Base-by-base conservation (phyloP, 2,113 vertebrate genomes). In the Menura novaehollandiae region DNA sequence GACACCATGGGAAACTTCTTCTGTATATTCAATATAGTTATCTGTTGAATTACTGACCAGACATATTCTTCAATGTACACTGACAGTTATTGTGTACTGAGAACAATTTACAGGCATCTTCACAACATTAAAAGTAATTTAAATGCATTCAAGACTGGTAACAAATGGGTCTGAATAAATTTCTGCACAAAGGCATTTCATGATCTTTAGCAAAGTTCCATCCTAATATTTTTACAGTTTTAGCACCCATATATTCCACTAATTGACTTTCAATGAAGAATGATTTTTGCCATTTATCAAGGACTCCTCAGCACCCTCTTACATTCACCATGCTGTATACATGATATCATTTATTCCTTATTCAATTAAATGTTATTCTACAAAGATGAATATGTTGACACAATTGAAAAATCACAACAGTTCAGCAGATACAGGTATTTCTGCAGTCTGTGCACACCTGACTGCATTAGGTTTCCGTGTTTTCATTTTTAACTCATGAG, bases 401-500 rank as follows among this genome's bases (percentile, higher is more conserved):
- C 53, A 92, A 80, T 14, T 37, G 22, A 62, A 95, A 95, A 68
- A 95, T 53, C 81, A 53, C 69, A 92, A 87, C 35, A 66, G 52
- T 68, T 97, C 84, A 86, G 85, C 87, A 95, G 74, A 73, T 87
- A 78, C 2, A 3, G 10, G 3, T 18, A 82, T 83, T 71, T 88
- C 69, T 84, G 66, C 72, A 75, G 69, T n/a, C 66, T 82, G 72
- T 32, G 56, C 77, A 84, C 79, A 97, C 85, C 91, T 96, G 92
- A 92, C 63, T 97, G 67, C 95, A 97, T 96, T 95, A 97, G 94
- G 74, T 55, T 95, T 97, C 86, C 69, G 47, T 87, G 91, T 85
- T 98, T 96, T 96, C 76, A 87, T 95, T 98, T 97, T 97, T 58
- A 96, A 95, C 90, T 96, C 96, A 97, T 52, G 77, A 92, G 91